These are phyloP conservation scores for Abramis brama DNA, from an alignment of 2,113 vertebrate genomes.

Conservation along the genomic window DNA sequence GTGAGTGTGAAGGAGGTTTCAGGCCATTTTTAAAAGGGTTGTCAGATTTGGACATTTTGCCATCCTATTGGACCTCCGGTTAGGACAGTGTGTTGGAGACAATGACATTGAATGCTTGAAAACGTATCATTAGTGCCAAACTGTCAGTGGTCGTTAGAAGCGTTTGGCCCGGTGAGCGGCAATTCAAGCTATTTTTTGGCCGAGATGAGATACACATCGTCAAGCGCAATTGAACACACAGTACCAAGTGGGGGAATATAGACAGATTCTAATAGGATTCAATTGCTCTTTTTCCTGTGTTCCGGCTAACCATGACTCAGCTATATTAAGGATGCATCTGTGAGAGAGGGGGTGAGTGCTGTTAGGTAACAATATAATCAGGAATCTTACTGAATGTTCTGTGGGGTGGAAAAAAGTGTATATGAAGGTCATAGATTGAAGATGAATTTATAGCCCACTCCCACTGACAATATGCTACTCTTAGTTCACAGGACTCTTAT, in stretches of 20 bases:
- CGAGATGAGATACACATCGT: conserved; percentile 5
- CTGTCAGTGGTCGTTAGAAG: conserved; percentile 14
- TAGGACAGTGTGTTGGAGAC: conserved; percentile 21
- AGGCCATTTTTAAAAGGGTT: neutral
- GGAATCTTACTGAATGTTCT: neutral
- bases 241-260: conserved; percentile 17
- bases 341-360: neutral
- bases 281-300: conserved; percentile 29
- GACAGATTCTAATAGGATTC: conserved; percentile 24
- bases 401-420: neutral
- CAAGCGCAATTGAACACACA: conserved; percentile 1
- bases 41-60: conserved; percentile 21
- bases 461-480: neutral
- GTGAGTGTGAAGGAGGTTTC: neutral
- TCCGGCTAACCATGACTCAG: conserved; percentile 16
- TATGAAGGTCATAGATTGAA: neutral
- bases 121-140: conserved; percentile 39
- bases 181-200: conserved; percentile 32
- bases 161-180: conserved; percentile 2
- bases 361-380: conserved; percentile 26
- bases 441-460: neutral
- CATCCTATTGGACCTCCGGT: neutral
- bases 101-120: conserved; percentile 30
- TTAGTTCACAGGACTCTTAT: conserved; percentile 2
- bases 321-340: conserved; percentile 9